These are phyloP conservation scores for Mesorhabditis belari DNA, from an alignment of 2,888 invertebrate species.

Conservation along the genomic window DNA sequence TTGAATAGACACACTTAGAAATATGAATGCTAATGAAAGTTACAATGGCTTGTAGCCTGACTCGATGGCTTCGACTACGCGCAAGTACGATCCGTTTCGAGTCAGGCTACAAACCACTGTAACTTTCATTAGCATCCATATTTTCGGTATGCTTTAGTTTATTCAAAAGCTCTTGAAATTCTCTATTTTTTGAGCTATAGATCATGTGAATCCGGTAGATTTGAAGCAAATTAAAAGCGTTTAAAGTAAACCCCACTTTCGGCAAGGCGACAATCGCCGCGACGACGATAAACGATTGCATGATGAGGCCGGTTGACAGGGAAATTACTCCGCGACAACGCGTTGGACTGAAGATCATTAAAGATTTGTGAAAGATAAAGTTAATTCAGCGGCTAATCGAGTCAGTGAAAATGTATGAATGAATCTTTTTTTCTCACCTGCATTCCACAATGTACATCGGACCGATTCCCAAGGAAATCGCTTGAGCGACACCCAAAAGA, in stretches of 20 bases:
- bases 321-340: slow-evolving; percentile 31
- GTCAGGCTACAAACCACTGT: too few species aligned
- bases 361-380: not conserved
- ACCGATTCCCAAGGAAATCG: slow-evolving; percentile 23
- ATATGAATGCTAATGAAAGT: too few species aligned
- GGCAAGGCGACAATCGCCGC: slow-evolving; percentile 40
- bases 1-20: too few species aligned
- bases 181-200: too few species aligned
- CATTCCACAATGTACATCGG: slow-evolving; percentile 32
- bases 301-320: slow-evolving; percentile 33
- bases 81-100: too few species aligned
- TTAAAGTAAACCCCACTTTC: slow-evolving; percentile 1
- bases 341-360: slow-evolving; percentile 28
- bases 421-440: slow-evolving; percentile 7
- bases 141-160: too few species aligned
- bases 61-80: too few species aligned
- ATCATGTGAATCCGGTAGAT: too few species aligned
- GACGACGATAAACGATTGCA: slow-evolving; percentile 30
- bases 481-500: slow-evolving; percentile 30
- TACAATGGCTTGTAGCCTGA: too few species aligned
- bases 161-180: too few species aligned
- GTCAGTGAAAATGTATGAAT: not conserved
- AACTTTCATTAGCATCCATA: too few species aligned
- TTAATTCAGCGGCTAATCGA: too few species aligned
- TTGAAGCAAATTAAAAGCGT: not conserved